These are phyloP conservation scores for Drosophila bunnanda DNA, from an alignment of 2,888 invertebrate genomes.

Conservation along the genomic window DNA sequence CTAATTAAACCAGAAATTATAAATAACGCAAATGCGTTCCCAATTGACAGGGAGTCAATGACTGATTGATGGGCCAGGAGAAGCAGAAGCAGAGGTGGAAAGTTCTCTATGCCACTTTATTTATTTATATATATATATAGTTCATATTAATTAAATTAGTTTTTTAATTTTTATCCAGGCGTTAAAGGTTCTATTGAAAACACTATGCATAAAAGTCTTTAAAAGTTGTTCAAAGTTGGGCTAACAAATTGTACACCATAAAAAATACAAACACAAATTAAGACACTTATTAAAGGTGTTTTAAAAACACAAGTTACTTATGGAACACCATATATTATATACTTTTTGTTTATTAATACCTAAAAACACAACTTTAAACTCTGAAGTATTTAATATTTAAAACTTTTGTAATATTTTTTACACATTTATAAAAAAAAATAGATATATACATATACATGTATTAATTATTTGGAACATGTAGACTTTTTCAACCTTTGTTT, in stretches of 20 bases:
- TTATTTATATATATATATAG: not conserved
- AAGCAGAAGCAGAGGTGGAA: conserved; percentile 11
- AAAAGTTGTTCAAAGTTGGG: not conserved
- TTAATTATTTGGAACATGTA: not conserved
- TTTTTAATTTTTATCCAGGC: not conserved
- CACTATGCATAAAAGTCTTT: not conserved
- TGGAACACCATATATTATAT: not conserved
- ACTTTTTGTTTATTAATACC: not conserved
- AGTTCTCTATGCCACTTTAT: not conserved
- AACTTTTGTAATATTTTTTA: too few relatives aligned
- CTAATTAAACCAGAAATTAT: conserved; percentile 58
- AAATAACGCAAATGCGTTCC: conserved; percentile 21
- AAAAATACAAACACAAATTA: not conserved
- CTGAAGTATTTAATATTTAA: not conserved
- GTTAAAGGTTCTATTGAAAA: not conserved
- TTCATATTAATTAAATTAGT: not conserved
- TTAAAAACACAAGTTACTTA: not conserved
- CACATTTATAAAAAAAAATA: not conserved
- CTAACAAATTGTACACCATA: not conserved
- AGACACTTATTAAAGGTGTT: not conserved
- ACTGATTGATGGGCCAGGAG: conserved; percentile 34
- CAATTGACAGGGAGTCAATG: conserved; percentile 29
- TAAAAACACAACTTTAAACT: not conserved
- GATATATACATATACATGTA: too few relatives aligned
- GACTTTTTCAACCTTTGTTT: not conserved